Base-by-base conservation (phyloP, 2,888 invertebrate genomes). In the Autographa pulchrina region DNA sequence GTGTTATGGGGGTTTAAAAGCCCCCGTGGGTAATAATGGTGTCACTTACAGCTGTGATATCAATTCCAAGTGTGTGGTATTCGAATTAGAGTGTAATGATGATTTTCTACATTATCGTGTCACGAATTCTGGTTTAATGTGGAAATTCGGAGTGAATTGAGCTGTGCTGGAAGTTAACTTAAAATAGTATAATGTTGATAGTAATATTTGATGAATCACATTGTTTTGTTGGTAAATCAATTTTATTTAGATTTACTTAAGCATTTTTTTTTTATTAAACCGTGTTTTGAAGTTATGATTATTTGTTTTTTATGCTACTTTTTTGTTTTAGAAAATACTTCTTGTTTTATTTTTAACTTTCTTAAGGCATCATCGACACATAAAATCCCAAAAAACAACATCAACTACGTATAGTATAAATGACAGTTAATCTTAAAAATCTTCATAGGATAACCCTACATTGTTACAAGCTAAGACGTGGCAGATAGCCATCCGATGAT, bases 401-500 rank as follows among this genome's bases (percentile, higher is more conserved):
- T 54, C 2, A 8, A n/a, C n/a, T n/a, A n/a, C n/a, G n/a, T n/a
- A n/a, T 52, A 52, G 41, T 64, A 72, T 72, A 68, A 68, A 76
- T 76, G 68, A 68, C 60, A 65, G 54, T 61, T 60, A 68, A 66
- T 68, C 75, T 66, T 61, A 75, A 83, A 85, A 76, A 79, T 69
- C 71, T 66, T 67, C 70, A 62, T 65, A 62, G 77, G 25, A 60
- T 75, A 78, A 68, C 81, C 77, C 82, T 78, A 77, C 65, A 67
- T 80, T 80, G 78, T 78, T 72, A 70, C 60, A 75, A 72, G 72
- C 74, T 72, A 83, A 84, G 81, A 82, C 81, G 81, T 43, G 68
- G 78, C 81, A 67, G 80, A 85, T 84, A 84, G 73, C 65, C 62
- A 68, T 54, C 67, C 71, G 80, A 83, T 88, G 87, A 88, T 85